These are phyloP conservation scores for Lagopus leucura DNA, from an alignment of 2,113 vertebrate genomes.

Conservation along the genomic window DNA sequence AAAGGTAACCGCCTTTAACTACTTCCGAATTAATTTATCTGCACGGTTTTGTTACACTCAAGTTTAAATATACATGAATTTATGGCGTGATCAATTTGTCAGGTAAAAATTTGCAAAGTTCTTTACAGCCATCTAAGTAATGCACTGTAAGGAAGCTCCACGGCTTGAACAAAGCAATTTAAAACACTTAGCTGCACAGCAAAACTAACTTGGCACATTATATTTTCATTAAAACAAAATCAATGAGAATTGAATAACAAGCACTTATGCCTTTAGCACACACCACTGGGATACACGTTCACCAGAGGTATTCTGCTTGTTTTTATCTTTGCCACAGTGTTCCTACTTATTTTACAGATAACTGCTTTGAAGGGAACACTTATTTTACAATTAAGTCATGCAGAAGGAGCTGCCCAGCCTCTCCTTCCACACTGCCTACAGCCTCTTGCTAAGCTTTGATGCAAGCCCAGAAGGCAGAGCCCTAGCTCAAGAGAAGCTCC, in stretches of 20 bases:
- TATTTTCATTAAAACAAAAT: not conserved
- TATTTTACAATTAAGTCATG: not conserved
- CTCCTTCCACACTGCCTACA: not conserved
- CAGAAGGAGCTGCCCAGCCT: not conserved
- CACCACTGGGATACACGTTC: not conserved
- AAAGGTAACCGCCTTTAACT: not conserved
- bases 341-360: not conserved
- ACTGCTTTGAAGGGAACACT: not conserved
- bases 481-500: not conserved
- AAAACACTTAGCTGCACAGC: constrained; percentile 19
- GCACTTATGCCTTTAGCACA: not conserved
- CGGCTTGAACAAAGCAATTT: not conserved
- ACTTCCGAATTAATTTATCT: not conserved
- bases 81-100: not conserved
- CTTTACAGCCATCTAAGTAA: not conserved
- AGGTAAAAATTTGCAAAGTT: not conserved
- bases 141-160: not conserved
- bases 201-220: constrained; percentile 3
- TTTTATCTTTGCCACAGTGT: not conserved
- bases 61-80: not conserved
- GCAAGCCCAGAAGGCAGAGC: constrained; percentile 11
- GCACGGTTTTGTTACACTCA: not conserved
- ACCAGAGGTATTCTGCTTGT: not conserved
- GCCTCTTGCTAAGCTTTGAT: not conserved
- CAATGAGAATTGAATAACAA: not conserved